Conservation (phyloP, 2,797 vertebrate species). For the Sciurus carolinensis region DNA sequence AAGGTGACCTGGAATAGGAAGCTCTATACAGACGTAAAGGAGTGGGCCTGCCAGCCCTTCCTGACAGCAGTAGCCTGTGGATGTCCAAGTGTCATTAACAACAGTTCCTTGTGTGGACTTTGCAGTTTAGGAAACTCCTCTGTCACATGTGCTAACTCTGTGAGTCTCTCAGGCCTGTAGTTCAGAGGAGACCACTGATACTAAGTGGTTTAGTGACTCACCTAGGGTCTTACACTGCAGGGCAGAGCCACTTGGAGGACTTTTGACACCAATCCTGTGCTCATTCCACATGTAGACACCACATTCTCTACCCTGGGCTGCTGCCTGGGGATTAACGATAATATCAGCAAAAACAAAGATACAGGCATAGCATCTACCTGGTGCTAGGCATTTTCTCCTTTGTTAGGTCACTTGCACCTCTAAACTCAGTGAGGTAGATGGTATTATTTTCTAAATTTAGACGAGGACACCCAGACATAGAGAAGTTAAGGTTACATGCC, state of each 20-base stretch:
- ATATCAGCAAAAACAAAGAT: not conserved
- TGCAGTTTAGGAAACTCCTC: not conserved
- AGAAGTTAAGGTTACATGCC: not conserved
- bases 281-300: not conserved
- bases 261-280: not conserved
- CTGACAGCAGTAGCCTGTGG: not conserved
- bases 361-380: fast-evolving
- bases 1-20: not conserved
- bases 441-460: not conserved
- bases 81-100: not conserved
- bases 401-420: not conserved
- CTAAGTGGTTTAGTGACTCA: not conserved
- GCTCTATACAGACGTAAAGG: not conserved
- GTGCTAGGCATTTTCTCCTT: not conserved
- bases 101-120: no score
- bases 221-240: not conserved
- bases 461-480: not conserved
- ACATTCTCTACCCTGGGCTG: no score
- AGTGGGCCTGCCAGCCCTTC: no score
- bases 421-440: not conserved
- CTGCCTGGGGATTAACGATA: not conserved
- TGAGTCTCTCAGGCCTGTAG: not conserved
- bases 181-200: no score
- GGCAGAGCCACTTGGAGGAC: not conserved
- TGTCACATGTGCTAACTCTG: not conserved